Conservation (phyloP, 2,888 invertebrate genomes). For the Morpho helenor region DNA sequence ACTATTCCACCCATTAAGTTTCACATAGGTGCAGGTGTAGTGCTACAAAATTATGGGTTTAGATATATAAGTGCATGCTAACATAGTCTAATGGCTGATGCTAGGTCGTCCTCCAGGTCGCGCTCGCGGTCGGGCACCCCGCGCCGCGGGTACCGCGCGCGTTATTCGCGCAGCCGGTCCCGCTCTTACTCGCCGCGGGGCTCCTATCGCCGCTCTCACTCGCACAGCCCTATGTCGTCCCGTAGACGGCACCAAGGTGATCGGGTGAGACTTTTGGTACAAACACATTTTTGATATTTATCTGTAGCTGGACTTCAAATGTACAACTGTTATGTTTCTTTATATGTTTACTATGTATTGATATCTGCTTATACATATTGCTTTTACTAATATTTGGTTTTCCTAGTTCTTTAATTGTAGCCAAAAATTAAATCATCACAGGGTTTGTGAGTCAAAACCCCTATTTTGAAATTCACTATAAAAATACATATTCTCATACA, state of each 20-base stretch:
- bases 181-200: slow-evolving; percentile 81
- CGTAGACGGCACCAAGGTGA: slow-evolving; percentile 88
- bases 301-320: slow-evolving; percentile 7
- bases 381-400: neutral
- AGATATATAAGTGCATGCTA: neutral
- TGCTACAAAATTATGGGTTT: no score
- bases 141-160: slow-evolving; percentile 66
- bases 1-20: no score
- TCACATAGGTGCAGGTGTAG: no score
- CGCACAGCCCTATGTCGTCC: slow-evolving; percentile 90
- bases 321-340: slow-evolving; percentile 11
- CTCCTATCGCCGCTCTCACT: slow-evolving; percentile 82
- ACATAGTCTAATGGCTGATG: slow-evolving; percentile 12
- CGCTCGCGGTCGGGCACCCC: slow-evolving; percentile 82
- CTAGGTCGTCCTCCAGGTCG: slow-evolving; percentile 40
- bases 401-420: no score
- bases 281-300: slow-evolving; percentile 20
- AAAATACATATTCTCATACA: no score
- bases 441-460: no score
- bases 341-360: neutral
- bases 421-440: no score
- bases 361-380: neutral
- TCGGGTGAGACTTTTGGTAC: slow-evolving; percentile 70
- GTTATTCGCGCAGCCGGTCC: slow-evolving; percentile 83
- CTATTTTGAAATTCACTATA: no score